Evolutionary conservation across 2,888 invertebrate genomes (phyloP), one percentile per base, ranked within the genome.

Genomic region (Keiferia lycopersicella): DNA sequence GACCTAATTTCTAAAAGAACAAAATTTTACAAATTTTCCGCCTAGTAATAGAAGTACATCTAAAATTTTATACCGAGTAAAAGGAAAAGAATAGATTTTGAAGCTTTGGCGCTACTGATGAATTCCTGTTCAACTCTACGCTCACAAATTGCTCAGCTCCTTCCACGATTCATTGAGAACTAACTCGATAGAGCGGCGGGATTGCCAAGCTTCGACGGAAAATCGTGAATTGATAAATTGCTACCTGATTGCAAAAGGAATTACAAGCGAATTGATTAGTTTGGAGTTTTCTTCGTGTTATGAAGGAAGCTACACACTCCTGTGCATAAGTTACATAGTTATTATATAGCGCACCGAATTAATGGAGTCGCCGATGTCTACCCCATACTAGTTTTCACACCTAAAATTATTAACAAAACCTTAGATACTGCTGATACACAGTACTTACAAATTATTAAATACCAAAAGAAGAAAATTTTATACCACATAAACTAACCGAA

Each of bases 151-250:
- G 59, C 60, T 62, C 64, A 48, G 45, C 59, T 48, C 30, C 66
- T 73, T 72, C 74, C 69, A 67, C 69, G 68, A 64, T 65, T 62
- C 65, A 67, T 65, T 57, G 66, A 64, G 38, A 41, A 66, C 53
- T 61, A 64, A 63, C 30, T 45, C 41, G 34, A 30, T 57, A 22
- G 22, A 39, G 14, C 30, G 22, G 22, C 59, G 45, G 45, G 45
- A 41, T 14, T 14, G 3, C 41, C 14, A 14, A 45, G 45, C 45
- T 45, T 45, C 45, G 45, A 45, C 45, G n/a, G 45, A 45, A 45
- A 45, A 45, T 45, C 45, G 59, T 39, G 39, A 59, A 59, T 59
- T 45, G 59, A 59, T 59, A 59, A 59, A 59, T 59, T 18, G 22
- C 45, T 16, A 38, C 20, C 0, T n/a, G 38, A 58, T 38, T 58